These are phyloP conservation scores for Sparus aurata DNA, from an alignment of 2,797 vertebrate genomes.

Conservation along the genomic window DNA sequence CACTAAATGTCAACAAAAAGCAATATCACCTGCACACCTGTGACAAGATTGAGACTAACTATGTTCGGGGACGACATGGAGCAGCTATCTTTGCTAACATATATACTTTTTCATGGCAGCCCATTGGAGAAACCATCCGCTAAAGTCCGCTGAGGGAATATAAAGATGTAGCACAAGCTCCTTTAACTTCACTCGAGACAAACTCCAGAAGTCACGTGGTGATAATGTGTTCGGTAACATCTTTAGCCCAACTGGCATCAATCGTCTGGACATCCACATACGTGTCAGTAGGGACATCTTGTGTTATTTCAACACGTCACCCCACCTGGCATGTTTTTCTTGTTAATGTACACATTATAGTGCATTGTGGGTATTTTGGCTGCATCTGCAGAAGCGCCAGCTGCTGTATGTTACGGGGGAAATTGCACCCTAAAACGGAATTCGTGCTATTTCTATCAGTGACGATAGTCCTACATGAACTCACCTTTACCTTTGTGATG, in stretches of 20 bases:
- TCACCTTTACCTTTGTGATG: background rate
- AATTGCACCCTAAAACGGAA: conserved; percentile 40
- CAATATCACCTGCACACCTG: background rate
- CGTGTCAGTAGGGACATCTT: conserved; percentile 25
- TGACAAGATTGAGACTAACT: background rate
- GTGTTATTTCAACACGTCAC: conserved; percentile 35
- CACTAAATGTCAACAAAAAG: background rate
- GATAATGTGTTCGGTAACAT: conserved; percentile 10
- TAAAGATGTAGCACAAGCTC: background rate
- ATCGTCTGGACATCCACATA: background rate
- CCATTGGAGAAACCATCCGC: background rate
- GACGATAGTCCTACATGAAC: background rate
- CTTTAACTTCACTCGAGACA: background rate
- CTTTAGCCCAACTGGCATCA: conserved; percentile 19
- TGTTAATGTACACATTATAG: conserved; percentile 43
- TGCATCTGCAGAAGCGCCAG: conserved; percentile 16
- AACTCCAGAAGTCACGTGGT: background rate
- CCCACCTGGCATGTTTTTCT: conserved; percentile 33
- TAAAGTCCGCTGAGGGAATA: background rate
- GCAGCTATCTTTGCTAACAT: background rate
- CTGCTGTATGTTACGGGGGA: conserved; percentile 25
- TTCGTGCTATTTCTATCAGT: background rate
- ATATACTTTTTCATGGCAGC: background rate
- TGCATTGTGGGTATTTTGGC: conserved; percentile 51
- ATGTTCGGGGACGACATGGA: background rate